phyloP scores from a whole-genome alignment of 2,888 invertebrate genomes.

The Bhutanitis thaidina region DNA sequence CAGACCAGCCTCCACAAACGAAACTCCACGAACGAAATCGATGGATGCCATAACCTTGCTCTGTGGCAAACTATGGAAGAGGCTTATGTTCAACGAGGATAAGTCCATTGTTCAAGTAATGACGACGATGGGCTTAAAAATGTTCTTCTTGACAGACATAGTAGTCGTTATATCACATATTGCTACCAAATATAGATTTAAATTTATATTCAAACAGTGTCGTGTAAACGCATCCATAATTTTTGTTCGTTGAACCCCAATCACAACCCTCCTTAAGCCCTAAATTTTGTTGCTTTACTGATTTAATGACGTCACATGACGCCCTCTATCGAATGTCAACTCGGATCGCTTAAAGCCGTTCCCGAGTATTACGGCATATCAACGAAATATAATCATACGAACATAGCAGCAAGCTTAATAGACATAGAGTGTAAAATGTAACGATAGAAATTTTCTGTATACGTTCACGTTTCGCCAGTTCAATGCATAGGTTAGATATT shows the following conservation, averaged over 20 bases:
- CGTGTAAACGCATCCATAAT: constrained; percentile 15
- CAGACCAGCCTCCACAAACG: too few species aligned
- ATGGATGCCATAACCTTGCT: too few species aligned
- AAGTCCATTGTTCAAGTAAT: too few species aligned
- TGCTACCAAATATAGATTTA: constrained; percentile 9
- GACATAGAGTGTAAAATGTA: constrained; percentile 21
- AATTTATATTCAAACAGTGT: constrained; percentile 19
- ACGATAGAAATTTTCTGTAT: constrained; percentile 16
- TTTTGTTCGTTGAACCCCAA: constrained; percentile 32
- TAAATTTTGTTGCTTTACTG: constrained; percentile 73
- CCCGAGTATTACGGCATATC: constrained; percentile 27
- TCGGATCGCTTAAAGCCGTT: constrained; percentile 49
- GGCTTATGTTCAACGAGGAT: too few species aligned
- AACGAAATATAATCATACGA: not conserved
- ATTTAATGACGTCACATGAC: constrained; percentile 77
- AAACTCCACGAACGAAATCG: too few species aligned
- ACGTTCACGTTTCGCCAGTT: constrained; percentile 23
- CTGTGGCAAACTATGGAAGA: too few species aligned
- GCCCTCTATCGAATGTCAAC: constrained; percentile 78
- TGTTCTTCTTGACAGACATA: too few species aligned
- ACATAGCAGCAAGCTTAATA: not conserved
- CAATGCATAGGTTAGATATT: constrained; percentile 74
- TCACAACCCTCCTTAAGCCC: constrained; percentile 59
- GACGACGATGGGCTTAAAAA: too few species aligned
- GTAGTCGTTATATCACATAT: too few species aligned